Evolutionary conservation across 2,797 vertebrate genomes (phyloP), one percentile per base, ranked within the genome.

Genomic region (Limosa lapponica): DNA sequence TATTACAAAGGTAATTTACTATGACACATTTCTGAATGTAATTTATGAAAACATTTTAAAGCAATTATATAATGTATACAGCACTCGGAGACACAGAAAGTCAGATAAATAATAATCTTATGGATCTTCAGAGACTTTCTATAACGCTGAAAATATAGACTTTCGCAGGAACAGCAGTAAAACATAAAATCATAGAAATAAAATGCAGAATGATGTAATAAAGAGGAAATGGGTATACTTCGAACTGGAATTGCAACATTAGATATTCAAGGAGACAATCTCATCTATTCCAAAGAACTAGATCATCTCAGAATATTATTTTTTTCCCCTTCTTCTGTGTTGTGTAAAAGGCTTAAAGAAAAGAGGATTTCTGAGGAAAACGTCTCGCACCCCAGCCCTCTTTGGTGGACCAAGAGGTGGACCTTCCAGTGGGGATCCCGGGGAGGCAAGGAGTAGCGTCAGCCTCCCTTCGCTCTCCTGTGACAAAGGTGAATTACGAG

Each of bases 1-100:
- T 98, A 98, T 98, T 98, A 98, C 98, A 98, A 98, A 98, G 98
- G 98, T 98, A 98, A 98, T 98, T 98, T 98, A 98, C 98, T 98
- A 98, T 98, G 98, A 98, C 98, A 98, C 98, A 98, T 98, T 98
- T 98, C 98, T 97, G 98, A 98, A 97, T 97, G 98, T 98, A 98
- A 98, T 98, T 98, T 98, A 98, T 98, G 98, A 98, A 98, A 98
- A 98, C 98, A 98, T 98, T 98, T 98, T 97, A 98, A 98, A 98
- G 98, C 98, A 98, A 98, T 98, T 98, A 98, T 98, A 98, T 97
- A 95, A 96, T 96, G 97, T 97, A 97, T 98, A 98, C 95, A 98
- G 96, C 97, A 95, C 94, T 97, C 83, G 67, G 94, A 97, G 97
- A 97, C 96, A 94, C 72, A 96, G 91, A 97, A 98, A 98, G 90